Evolutionary conservation across 2,113 vertebrate genomes (phyloP).

Genomic region (Cyprichromis sp.): DNA sequence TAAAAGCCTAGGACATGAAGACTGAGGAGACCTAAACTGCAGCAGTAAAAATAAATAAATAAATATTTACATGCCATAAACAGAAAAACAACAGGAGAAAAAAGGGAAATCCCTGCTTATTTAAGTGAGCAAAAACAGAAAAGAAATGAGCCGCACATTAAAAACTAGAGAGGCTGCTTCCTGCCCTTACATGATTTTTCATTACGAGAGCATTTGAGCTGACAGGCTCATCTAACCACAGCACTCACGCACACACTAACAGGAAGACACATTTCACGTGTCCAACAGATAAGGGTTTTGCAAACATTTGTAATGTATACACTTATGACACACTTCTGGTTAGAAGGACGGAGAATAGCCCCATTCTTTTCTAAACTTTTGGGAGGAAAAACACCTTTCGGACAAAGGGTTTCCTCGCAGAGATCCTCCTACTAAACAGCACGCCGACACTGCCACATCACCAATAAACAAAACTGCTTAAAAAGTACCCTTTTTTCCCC

Average conservation of each 20-base stretch:
- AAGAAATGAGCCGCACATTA: background rate
- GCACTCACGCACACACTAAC: background rate
- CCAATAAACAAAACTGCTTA: background rate
- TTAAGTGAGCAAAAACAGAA: background rate
- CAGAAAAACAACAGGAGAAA: background rate
- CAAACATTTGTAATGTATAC: background rate
- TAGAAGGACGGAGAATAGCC: background rate
- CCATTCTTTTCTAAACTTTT: background rate
- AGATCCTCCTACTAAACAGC: background rate
- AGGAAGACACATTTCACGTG: conserved; percentile 22
- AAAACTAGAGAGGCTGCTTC: background rate
- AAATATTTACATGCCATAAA: background rate
- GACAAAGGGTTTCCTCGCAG: background rate
- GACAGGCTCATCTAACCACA: background rate
- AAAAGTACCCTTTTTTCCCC: background rate
- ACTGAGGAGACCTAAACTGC: background rate
- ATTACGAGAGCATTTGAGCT: background rate
- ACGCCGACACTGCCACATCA: background rate
- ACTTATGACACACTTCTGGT: conserved; percentile 5
- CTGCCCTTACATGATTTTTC: background rate
- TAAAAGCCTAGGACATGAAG: background rate
- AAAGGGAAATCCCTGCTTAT: background rate
- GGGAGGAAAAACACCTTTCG: background rate
- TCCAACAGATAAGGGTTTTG: conserved; percentile 24
- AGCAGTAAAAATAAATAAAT: background rate